These are phyloP conservation scores for Amblyjoppa proteus DNA, from an alignment of 2,888 invertebrate genomes.

Conservation along the genomic window DNA sequence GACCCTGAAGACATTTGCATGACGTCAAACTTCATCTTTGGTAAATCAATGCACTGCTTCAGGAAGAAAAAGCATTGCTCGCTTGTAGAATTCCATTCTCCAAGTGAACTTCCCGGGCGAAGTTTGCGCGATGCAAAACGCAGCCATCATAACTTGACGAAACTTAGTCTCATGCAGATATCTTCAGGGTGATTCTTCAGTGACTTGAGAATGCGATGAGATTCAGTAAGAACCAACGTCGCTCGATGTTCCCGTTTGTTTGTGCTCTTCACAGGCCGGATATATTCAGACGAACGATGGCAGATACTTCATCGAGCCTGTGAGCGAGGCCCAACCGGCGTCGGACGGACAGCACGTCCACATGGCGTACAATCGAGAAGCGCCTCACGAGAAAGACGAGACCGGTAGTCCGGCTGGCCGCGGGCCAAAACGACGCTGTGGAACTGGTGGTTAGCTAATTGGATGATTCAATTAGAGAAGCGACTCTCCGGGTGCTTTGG, in stretches of 20 bases:
- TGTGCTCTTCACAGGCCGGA: slow-evolving; percentile 85
- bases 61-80: no score
- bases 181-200: no score
- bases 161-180: no score
- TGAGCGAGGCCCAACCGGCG: slow-evolving; percentile 85
- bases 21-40: no score
- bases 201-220: no score
- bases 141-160: no score
- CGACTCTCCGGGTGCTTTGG: slow-evolving; percentile 4
- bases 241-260: not conserved
- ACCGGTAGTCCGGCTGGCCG: slow-evolving; percentile 34
- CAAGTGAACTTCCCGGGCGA: no score
- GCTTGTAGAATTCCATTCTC: no score
- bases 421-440: slow-evolving; percentile 72
- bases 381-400: slow-evolving; percentile 70
- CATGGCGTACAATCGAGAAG: slow-evolving; percentile 85
- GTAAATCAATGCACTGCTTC: no score
- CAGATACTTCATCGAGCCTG: slow-evolving; percentile 88
- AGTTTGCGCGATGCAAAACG: no score
- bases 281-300: slow-evolving; percentile 86
- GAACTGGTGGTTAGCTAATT: slow-evolving; percentile 75
- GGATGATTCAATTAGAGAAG: slow-evolving; percentile 43
- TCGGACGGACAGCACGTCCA: slow-evolving; percentile 86
- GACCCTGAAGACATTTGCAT: no score
- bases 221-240: no score